Percentiles rank a stretch among this genome's conserved stretches.
phyloP scores from a whole-genome alignment of 1,140 invertebrate species.

The Andricus grossulariae region DNA sequence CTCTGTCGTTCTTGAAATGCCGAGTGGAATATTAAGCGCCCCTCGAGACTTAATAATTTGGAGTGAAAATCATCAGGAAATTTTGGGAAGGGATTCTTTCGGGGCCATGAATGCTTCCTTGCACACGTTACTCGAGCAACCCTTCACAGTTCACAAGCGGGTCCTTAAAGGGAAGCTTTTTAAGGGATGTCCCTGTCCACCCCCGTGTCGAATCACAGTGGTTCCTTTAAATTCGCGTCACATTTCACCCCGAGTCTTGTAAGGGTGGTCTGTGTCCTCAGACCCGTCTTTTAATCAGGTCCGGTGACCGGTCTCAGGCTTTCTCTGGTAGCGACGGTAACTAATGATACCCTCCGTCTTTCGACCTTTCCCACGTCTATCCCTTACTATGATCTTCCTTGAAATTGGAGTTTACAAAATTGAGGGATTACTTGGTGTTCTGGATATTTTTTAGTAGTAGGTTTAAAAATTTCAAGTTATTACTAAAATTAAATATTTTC shows the following conservation, averaged over 20 bases:
- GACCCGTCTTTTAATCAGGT: slow-evolving; percentile 71
- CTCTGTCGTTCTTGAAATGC: too few species aligned
- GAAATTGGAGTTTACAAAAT: not conserved
- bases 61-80: slow-evolving; percentile 22
- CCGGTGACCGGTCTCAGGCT: slow-evolving; percentile 63
- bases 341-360: slow-evolving; percentile 68
- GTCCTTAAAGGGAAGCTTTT: slow-evolving; percentile 69
- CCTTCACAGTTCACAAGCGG: slow-evolving; percentile 54
- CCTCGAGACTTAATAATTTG: not conserved
- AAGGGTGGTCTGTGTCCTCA: slow-evolving; percentile 55
- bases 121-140: slow-evolving; percentile 60
- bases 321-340: slow-evolving; percentile 68
- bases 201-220: slow-evolving; percentile 68
- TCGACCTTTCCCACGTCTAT: slow-evolving; percentile 46
- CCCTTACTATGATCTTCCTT: slow-evolving; percentile 34
- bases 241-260: slow-evolving; percentile 67
- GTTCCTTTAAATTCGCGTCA: slow-evolving; percentile 75
- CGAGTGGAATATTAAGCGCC: too few species aligned
- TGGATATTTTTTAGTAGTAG: slow-evolving; percentile 38
- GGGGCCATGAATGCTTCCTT: slow-evolving; percentile 53
- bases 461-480: not conserved
- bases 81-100: slow-evolving; percentile 55
- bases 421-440: not conserved
- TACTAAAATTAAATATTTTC: not conserved
- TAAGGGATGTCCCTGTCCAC: slow-evolving; percentile 68